Conservation (phyloP, 2,888 invertebrate genomes). For the Tenthredo amoena region DNA sequence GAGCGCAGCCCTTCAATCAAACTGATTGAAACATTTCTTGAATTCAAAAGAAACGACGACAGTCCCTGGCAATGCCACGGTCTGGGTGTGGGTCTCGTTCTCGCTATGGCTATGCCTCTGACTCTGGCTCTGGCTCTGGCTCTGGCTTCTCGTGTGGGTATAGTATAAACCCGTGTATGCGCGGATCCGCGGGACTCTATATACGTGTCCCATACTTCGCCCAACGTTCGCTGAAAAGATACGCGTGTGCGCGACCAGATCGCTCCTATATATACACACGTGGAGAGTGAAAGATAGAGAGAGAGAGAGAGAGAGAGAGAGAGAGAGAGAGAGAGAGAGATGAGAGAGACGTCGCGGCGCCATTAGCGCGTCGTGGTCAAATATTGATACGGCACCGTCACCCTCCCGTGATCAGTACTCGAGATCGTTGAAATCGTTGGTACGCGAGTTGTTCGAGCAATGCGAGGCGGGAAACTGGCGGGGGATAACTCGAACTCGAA, state of each 20-base stretch:
- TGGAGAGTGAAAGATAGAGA: background rate
- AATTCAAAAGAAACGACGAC: slow-evolving; percentile 78
- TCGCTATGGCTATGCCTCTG: too few species aligned
- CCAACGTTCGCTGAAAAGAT: background rate
- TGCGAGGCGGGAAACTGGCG: background rate
- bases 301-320: background rate
- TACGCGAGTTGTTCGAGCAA: slow-evolving; percentile 36
- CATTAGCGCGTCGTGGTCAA: slow-evolving; percentile 65
- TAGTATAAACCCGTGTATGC: too few species aligned
- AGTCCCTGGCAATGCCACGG: slow-evolving; percentile 57
- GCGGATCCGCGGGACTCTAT: background rate
- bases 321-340: background rate
- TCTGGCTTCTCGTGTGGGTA: too few species aligned
- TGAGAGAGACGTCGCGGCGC: slow-evolving; percentile 58
- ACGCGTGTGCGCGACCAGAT: background rate
- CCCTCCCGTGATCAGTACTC: slow-evolving; percentile 4
- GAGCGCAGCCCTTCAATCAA: slow-evolving; percentile 78
- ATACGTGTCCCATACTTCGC: background rate
- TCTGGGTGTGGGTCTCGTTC: slow-evolving; percentile 30
- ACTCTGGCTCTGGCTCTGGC: too few species aligned
- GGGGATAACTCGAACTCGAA: background rate
- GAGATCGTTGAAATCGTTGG: slow-evolving; percentile 31
- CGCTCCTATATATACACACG: background rate
- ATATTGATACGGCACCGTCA: slow-evolving; percentile 68
- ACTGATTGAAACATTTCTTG: slow-evolving; percentile 79